phyloP scores from a whole-genome alignment of 2,113 vertebrate species.

The Ellobius talpinus region DNA sequence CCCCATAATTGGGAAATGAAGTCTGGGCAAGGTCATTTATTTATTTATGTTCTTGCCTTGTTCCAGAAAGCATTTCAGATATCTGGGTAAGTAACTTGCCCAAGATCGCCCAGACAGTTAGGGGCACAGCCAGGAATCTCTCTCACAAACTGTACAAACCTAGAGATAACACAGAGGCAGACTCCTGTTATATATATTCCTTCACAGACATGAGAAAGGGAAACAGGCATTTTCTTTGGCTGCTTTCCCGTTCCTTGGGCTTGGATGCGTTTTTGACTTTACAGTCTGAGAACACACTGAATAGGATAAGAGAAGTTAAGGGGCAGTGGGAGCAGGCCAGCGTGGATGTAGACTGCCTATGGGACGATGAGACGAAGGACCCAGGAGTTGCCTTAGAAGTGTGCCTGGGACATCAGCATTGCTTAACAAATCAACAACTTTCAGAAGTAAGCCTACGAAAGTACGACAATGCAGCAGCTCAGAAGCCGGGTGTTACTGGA shows the following conservation, averaged over 20 bases:
- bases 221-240: conserved; percentile 57
- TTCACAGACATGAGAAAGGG: conserved; percentile 6
- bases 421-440: background rate
- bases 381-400: background rate
- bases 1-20: conserved; percentile 62
- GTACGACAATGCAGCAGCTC: background rate
- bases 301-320: background rate
- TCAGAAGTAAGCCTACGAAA: background rate
- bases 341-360: background rate
- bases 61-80: conserved; percentile 63
- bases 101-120: conserved; percentile 57
- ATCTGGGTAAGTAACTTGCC: conserved; percentile 57
- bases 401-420: background rate
- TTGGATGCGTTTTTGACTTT: background rate
- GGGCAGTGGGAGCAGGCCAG: background rate
- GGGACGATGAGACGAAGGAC: background rate
- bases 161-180: conserved; percentile 40
- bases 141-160: conserved; percentile 1
- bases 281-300: conserved; percentile 14
- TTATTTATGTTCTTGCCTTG: conserved; percentile 52
- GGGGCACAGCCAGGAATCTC: conserved; percentile 48
- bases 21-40: conserved; percentile 60
- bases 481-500: background rate
- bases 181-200: background rate
- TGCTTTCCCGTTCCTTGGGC: conserved; percentile 34